Conservation (phyloP, 2,888 invertebrate species). For the Rhagium mordax region DNA sequence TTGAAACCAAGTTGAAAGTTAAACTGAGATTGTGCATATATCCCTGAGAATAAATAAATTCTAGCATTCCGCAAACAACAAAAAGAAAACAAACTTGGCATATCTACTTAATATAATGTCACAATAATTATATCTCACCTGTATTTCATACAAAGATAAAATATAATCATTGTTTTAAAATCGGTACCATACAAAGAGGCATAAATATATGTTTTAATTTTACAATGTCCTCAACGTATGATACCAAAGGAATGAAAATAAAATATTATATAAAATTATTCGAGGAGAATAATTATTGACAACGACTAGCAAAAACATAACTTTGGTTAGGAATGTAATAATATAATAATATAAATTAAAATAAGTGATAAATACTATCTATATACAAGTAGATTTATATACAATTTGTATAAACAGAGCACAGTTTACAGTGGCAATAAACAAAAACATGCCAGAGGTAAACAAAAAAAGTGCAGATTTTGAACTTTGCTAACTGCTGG, state of each 20-base stretch:
- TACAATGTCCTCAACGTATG: constrained; percentile 37
- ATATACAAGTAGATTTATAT: constrained; percentile 56
- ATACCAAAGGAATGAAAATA: constrained; percentile 34
- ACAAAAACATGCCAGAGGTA: constrained; percentile 61
- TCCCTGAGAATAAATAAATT: constrained; percentile 31
- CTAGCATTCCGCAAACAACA: constrained; percentile 24
- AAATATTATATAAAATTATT: constrained; percentile 42
- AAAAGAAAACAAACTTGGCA: constrained; percentile 53
- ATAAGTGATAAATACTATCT: constrained; percentile 62
- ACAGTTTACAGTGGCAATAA: constrained; percentile 69
- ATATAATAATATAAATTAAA: constrained; percentile 58
- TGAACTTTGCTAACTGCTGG: constrained; percentile 70
- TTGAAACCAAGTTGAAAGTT: too few species aligned
- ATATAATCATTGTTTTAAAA: constrained; percentile 27
- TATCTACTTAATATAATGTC: constrained; percentile 67
- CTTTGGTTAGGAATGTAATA: constrained; percentile 65
- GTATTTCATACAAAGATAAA: constrained; percentile 52
- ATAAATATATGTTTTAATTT: constrained; percentile 36
- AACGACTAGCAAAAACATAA: constrained; percentile 68
- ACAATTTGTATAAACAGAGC: constrained; percentile 54
- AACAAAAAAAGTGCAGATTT: constrained; percentile 68
- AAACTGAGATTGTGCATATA: too few species aligned
- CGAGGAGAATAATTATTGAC: constrained; percentile 41
- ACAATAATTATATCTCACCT: constrained; percentile 46
- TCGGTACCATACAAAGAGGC: constrained; percentile 34